Base-by-base conservation (phyloP, 35 echinoderm and acorn worm genomes). In the Acanthaster planci region DNA sequence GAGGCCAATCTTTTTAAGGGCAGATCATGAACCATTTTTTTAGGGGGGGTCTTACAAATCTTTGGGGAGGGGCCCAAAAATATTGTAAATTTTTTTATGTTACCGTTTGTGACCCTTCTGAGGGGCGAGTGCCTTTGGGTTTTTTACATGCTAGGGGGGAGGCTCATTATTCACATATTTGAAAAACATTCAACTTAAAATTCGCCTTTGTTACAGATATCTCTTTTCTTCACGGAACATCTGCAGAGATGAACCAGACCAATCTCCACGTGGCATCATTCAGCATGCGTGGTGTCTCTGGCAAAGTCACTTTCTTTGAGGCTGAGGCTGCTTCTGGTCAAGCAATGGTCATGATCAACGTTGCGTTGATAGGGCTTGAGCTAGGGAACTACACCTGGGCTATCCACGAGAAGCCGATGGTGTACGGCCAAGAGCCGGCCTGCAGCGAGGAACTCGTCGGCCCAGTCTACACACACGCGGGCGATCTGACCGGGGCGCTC, bases 381-480 rank as follows among this genome's bases (percentile, higher is more conserved):
- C 54, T 56, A 19, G 82, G 82, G 14, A 72, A 21, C 19, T 95
- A 91, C 52, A 23, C 37, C 26, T 95, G 88, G 88, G 72, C 31
- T 40, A 67, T 95, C 39, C 88, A 86, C 36, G 37, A 87, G n/a
- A 77, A 87, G 38, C 93, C 93, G 79, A 95, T 95, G 93, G 19
- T 95, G 35, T 95, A 95, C 89, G 89, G 87, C 35, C 59, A 72
- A 42, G 56, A 80, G 18, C 52, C 77, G 21, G 79, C 84, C 5
- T 95, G 93, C 56, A 52, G 54, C 10, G 79, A 55, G 1, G 84
- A 51, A 14, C 56, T 87, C 51, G n/a, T 91, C 26, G 93, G 89
- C 0, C 5, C 51, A 21, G 64, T 88, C 47, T 93, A 85, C 7
- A 59, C 40, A 6, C 77, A 83, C 51, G 51, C 39, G 34, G 92